Conservation (phyloP, 2,888 invertebrate genomes). For the Tyria jacobaeae region DNA sequence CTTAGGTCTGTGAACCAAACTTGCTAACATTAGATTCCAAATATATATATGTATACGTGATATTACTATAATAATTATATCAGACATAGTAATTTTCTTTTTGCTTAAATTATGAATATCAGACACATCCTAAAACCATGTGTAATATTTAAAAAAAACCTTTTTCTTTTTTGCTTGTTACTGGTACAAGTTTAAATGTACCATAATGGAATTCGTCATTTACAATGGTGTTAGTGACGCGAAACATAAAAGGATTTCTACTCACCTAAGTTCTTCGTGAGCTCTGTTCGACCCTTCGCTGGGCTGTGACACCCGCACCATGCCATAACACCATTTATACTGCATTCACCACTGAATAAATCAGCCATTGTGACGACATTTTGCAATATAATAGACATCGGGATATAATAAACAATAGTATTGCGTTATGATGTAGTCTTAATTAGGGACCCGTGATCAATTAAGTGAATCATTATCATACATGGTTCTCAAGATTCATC, state of each 20-base stretch:
- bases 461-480: slow-evolving; percentile 17
- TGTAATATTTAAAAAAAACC: too few species aligned
- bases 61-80: too few species aligned
- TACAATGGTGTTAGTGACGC: neutral
- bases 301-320: slow-evolving; percentile 57
- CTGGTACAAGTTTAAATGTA: too few species aligned
- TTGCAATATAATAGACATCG: slow-evolving; percentile 50
- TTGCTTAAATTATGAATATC: too few species aligned
- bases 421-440: slow-evolving; percentile 49
- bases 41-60: too few species aligned
- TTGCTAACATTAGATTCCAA: too few species aligned
- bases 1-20: too few species aligned
- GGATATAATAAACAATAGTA: slow-evolving; percentile 62
- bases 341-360: slow-evolving; percentile 58
- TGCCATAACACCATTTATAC: slow-evolving; percentile 71
- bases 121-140: too few species aligned
- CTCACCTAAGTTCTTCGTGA: slow-evolving; percentile 57
- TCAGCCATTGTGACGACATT: slow-evolving; percentile 66
- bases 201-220: neutral
- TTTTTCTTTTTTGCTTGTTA: too few species aligned
- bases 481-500: neutral
- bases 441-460: slow-evolving; percentile 36
- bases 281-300: slow-evolving; percentile 62
- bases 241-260: slow-evolving; percentile 19
- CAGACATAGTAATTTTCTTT: too few species aligned